Conservation (phyloP, 2,113 vertebrate species). For the Mustela lutreola region DNA sequence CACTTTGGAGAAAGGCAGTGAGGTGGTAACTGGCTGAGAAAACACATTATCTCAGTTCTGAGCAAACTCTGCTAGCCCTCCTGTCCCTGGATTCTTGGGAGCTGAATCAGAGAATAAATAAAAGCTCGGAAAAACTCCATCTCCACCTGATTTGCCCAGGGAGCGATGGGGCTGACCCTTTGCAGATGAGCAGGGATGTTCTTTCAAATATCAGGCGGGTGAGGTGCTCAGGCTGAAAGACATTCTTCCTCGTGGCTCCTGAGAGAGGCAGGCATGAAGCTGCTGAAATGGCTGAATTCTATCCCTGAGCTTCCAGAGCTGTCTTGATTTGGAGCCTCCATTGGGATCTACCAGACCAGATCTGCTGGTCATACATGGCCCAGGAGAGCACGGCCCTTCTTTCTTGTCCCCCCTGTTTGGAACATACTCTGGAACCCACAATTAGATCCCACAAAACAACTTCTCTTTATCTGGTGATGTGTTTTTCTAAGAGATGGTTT, state of each 20-base stretch:
- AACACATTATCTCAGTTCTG: constrained; percentile 49
- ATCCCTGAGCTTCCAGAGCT: neutral
- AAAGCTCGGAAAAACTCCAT: neutral
- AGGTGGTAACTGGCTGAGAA: constrained; percentile 61
- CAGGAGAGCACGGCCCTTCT: neutral
- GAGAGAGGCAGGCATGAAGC: neutral
- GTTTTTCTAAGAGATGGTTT: constrained; percentile 47
- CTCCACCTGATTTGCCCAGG: neutral
- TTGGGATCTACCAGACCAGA: neutral
- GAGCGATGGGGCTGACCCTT: neutral
- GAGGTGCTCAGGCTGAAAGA: neutral
- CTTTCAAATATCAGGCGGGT: neutral
- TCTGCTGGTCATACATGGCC: neutral
- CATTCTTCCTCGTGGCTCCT: neutral
- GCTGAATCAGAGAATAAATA: constrained; percentile 31
- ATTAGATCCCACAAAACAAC: neutral
- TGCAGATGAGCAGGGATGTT: neutral
- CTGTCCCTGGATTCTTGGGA: neutral
- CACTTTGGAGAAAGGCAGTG: constrained; percentile 62
- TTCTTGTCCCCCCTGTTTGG: neutral
- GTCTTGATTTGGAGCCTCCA: neutral
- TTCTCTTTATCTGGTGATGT: neutral
- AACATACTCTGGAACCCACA: neutral
- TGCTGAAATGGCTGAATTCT: accelerated
- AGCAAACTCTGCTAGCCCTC: neutral